Base-by-base conservation (phyloP, 2,797 vertebrate species). In the Spea hammondii region DNA sequence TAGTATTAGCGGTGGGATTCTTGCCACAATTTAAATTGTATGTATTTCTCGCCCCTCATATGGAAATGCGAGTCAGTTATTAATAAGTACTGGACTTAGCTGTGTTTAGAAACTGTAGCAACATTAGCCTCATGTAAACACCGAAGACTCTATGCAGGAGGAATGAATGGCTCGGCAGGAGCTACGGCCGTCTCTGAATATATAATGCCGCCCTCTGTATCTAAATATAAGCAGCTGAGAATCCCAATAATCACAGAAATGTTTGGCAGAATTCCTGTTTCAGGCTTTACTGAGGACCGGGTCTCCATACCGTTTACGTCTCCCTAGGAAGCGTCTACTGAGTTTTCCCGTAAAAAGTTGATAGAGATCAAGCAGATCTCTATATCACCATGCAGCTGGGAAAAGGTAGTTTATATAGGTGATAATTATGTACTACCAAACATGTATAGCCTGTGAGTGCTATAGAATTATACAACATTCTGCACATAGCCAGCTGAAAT, bases 41-140 rank as follows among this genome's bases (percentile, higher is more conserved):
- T 72, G 83, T 87, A 84, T 75, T 70, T 84, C 78, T 59, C 83
- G 47, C 78, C 50, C 80, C 70, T 84, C 70, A 85, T 82, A 83
- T 85, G 85, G 85, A 85, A 80, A 77, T 82, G 59, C 74, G 67
- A 84, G 80, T 87, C 84, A 85, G 44, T 78, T 5, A 6, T 51
- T 57, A 50, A 82, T 87, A 86, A 88, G 87, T 87, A 89, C 85
- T 86, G 79, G 79, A 70, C 76, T 85, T 84, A 71, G 80, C 51
- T 65, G 84, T 87, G 86, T 85, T 80, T 0, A 1, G 85, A 83
- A 88, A 86, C 74, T 54, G 5, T 84, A 83, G 81, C 0, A 4
- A 46, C 59, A 51, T 77, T 77, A 74, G 85, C 65, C 72, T 79
- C 60, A 76, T 70, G 6, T 78, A 84, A 84, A 85, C 79, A 84